Evolutionary conservation across 2,797 vertebrate genomes (phyloP).

Genomic region (Malacoraja senta): DNA sequence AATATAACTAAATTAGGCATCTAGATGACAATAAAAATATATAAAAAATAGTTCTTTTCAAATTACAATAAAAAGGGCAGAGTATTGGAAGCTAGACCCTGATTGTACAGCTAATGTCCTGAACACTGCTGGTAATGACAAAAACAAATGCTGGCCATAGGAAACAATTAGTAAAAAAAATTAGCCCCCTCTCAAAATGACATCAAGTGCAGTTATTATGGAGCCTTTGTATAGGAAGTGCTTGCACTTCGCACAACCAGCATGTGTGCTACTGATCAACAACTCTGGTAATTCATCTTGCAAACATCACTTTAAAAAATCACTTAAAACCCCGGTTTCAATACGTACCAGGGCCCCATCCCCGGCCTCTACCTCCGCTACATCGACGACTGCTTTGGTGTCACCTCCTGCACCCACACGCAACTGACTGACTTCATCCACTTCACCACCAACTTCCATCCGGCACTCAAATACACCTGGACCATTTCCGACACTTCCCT

Average conservation of each 20-base stretch:
- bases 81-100: neutral
- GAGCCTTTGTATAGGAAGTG: neutral
- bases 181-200: neutral
- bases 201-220: neutral
- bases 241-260: neutral
- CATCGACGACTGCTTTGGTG: too few relatives aligned
- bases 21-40: slow-evolving; percentile 7
- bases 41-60: neutral
- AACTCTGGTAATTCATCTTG: neutral
- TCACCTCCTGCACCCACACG: too few relatives aligned
- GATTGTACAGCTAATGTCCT: neutral
- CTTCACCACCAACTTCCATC: too few relatives aligned
- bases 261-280: neutral
- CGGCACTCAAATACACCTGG: too few relatives aligned
- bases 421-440: too few relatives aligned
- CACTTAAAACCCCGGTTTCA: too few relatives aligned
- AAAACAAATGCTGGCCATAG: neutral
- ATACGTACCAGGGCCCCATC: too few relatives aligned
- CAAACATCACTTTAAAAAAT: too few relatives aligned
- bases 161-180: neutral
- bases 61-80: neutral
- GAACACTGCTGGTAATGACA: neutral
- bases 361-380: too few relatives aligned
- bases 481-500: too few relatives aligned
- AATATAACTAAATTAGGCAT: slow-evolving; percentile 16